Percentiles rank a stretch among this genome's conserved stretches.
Conservation (phyloP, 2,888 invertebrate genomes). For the Seira ritae region DNA sequence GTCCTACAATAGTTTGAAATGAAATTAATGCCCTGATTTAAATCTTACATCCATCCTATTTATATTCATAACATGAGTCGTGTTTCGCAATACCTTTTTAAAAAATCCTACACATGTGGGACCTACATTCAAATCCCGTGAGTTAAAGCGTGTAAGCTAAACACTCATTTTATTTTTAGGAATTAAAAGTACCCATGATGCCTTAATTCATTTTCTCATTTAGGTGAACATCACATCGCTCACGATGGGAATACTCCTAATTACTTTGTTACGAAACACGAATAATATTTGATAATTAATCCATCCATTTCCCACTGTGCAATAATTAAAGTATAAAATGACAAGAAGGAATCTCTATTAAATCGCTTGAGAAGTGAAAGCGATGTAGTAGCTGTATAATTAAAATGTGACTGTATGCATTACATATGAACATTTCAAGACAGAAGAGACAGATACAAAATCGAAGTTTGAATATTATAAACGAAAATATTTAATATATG, state of each 20-base stretch:
- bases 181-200: too few species aligned
- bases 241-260: conserved; percentile 23
- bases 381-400: conserved; percentile 21
- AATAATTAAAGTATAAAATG: conserved; percentile 39
- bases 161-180: too few species aligned
- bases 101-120: not conserved
- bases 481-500: too few species aligned
- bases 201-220: not conserved
- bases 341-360: not conserved
- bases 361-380: conserved; percentile 27
- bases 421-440: not conserved
- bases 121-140: not conserved
- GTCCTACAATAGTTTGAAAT: too few species aligned
- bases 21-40: not conserved
- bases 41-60: not conserved
- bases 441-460: too few species aligned
- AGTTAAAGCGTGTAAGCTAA: too few species aligned
- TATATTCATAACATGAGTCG: not conserved
- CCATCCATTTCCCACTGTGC: conserved; percentile 51
- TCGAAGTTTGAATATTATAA: too few species aligned
- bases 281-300: conserved; percentile 51
- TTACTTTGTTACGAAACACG: conserved; percentile 39
- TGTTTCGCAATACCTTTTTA: not conserved
- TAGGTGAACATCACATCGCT: not conserved
- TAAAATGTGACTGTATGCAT: not conserved